A percentile compares a stretch with the other conserved stretches of the same genome.
These are phyloP conservation scores for Conistra vaccinii DNA, from an alignment of 2,888 invertebrate species.

Conservation along the genomic window DNA sequence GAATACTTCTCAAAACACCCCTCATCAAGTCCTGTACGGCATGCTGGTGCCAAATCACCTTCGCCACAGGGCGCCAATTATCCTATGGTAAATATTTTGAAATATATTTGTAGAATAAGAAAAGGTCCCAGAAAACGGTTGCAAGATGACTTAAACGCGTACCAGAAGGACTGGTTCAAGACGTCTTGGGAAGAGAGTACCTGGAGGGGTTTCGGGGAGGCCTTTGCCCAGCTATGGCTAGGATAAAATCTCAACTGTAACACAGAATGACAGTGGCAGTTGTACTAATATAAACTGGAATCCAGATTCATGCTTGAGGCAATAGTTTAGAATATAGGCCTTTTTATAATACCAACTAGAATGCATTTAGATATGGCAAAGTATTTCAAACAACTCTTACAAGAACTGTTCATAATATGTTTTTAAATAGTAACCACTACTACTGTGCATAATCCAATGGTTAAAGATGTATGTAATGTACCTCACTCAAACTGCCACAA, in stretches of 20 bases:
- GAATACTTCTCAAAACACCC: constrained; percentile 97
- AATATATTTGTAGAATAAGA: not conserved
- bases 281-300: not conserved
- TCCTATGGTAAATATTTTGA: constrained; percentile 92
- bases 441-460: not conserved
- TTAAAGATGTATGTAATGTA: not conserved
- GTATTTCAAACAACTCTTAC: not conserved
- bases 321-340: not conserved
- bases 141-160: not conserved
- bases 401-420: not conserved
- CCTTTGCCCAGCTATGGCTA: not conserved
- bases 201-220: not conserved
- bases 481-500: not conserved
- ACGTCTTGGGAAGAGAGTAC: not conserved
- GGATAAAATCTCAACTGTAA: not conserved
- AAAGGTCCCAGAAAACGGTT: not conserved
- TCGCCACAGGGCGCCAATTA: constrained; percentile 95
- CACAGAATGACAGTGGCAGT: not conserved
- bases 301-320: not conserved
- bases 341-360: not conserved
- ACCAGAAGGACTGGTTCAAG: not conserved
- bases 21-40: constrained; percentile 95
- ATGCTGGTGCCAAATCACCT: constrained; percentile 95
- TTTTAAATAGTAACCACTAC: not conserved
- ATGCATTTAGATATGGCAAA: constrained; percentile 3